Evolutionary conservation across 2,113 vertebrate genomes (phyloP), one percentile per base, ranked within the genome.

Genomic region (Hystrix brachyura): DNA sequence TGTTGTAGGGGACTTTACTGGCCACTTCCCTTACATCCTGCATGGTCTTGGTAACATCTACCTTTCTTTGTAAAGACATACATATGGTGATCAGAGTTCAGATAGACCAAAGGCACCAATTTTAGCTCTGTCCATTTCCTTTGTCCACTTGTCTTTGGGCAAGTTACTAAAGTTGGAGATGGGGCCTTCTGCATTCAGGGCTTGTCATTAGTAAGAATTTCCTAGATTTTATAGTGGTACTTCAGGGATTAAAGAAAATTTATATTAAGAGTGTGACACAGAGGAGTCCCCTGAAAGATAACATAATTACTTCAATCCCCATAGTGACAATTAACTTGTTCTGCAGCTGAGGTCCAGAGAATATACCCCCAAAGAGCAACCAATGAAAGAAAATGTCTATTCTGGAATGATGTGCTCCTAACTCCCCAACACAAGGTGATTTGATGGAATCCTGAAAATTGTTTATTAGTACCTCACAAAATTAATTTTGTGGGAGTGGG

Each of bases 261-360:
- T 57, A 29, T 23, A 13, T 84, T 67, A 74, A 57, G 53, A 88
- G 48, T 57, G 46, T 78, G 29, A 67, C 59, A 87, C 76, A 65
- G 7, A 64, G 69, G n/a, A 94, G 76, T 59, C 65, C 90, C 90
- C 48, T 92, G 19, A 69, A 91, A 94, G 82, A 84, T 19, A 80
- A 34, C 5, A 59, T 69, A 83, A 94, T 94, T 91, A 71, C 62
- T 86, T 92, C 90, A 78, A 1, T 81, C 27, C 89, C 60, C 84
- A 90, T 57, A 84, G 80, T 46, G 84, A 93, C 76, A 80, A 88
- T 90, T 92, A 90, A 72, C 51, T 87, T 67, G 53, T 57, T 80
- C 74, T 96, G 74, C n/a, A 84, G 59, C 94, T 78, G 80, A 51
- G 46, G 76, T 57, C 83, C 55, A 60, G 60, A 79, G 78, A 92